These are phyloP conservation scores for Sebastes trivittatus DNA, from an alignment of 2,797 vertebrate species.

Conservation along the genomic window DNA sequence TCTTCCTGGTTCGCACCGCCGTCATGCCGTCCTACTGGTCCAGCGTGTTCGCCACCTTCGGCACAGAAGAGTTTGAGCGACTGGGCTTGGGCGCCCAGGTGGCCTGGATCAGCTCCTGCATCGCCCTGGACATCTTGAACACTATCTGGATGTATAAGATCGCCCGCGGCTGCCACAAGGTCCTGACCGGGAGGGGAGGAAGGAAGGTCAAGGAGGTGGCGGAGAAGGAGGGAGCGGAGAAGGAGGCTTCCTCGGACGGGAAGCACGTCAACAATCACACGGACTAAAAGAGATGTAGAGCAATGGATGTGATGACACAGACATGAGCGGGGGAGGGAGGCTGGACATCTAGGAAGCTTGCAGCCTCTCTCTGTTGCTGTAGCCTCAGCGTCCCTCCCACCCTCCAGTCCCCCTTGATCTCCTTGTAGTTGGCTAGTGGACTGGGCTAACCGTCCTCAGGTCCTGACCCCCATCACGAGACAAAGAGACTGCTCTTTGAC, in stretches of 20 bases:
- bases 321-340: constrained; percentile 19
- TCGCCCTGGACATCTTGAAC: constrained; percentile 85
- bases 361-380: constrained; percentile 20
- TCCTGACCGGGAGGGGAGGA: constrained; percentile 67
- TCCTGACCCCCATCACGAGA: constrained; percentile 24
- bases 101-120: constrained; percentile 87
- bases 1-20: constrained; percentile 85
- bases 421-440: constrained; percentile 23
- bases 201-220: constrained; percentile 47
- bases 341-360: constrained; percentile 27
- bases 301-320: constrained; percentile 2
- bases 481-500: constrained; percentile 41
- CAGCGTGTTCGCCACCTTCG: constrained; percentile 84
- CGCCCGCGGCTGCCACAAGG: constrained; percentile 83
- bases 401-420: constrained; percentile 16
- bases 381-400: constrained; percentile 9
- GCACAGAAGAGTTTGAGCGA: constrained; percentile 81
- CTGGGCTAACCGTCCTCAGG: constrained; percentile 45
- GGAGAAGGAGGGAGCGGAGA: not conserved
- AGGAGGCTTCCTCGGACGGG: constrained; percentile 30
- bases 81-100: constrained; percentile 85
- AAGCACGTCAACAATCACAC: constrained; percentile 79
- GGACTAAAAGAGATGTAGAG: constrained; percentile 67
- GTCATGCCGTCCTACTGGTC: constrained; percentile 87
- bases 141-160: constrained; percentile 87